phyloP scores from a whole-genome alignment of 2,888 invertebrate genomes.

The Netelia fuscicornis region DNA sequence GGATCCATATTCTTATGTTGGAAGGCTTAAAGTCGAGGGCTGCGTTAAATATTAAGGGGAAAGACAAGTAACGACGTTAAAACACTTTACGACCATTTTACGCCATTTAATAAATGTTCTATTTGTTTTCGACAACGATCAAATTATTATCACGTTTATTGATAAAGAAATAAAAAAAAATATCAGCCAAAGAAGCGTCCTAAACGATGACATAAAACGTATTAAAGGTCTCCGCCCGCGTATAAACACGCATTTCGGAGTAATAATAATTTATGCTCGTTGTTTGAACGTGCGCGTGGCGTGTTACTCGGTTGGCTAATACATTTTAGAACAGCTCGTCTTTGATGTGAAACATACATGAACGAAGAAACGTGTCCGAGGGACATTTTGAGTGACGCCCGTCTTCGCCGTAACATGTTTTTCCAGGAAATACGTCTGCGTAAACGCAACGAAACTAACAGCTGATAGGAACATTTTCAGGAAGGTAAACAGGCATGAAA shows the following conservation, averaged over 20 bases:
- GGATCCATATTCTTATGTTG: conserved; percentile 98
- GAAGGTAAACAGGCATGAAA: conserved; percentile 15
- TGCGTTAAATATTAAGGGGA: conserved; percentile 77
- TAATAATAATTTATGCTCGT: conserved; percentile 49
- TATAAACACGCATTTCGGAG: not conserved
- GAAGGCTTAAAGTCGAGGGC: conserved; percentile 93
- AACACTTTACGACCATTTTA: not conserved
- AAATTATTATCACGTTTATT: not conserved
- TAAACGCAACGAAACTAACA: conserved; percentile 37
- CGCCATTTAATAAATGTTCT: not conserved
- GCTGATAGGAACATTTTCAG: conserved; percentile 15
- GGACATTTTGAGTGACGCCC: conserved; percentile 43
- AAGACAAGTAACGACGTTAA: not conserved
- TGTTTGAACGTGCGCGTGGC: conserved; percentile 48
- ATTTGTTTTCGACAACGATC: not conserved
- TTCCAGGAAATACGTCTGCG: conserved; percentile 29
- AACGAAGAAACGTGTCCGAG: conserved; percentile 1
- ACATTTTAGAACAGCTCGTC: conserved; percentile 39
- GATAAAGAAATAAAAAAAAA: not conserved
- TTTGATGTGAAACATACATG: conserved; percentile 15
- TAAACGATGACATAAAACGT: conserved; percentile 9
- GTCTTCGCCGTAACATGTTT: conserved; percentile 25
- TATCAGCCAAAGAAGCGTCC: not conserved
- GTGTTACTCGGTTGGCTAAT: conserved; percentile 53
- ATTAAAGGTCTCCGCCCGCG: not conserved